These are phyloP conservation scores for Emmelina monodactyla DNA, from an alignment of 2,888 invertebrate species.

Conservation along the genomic window DNA sequence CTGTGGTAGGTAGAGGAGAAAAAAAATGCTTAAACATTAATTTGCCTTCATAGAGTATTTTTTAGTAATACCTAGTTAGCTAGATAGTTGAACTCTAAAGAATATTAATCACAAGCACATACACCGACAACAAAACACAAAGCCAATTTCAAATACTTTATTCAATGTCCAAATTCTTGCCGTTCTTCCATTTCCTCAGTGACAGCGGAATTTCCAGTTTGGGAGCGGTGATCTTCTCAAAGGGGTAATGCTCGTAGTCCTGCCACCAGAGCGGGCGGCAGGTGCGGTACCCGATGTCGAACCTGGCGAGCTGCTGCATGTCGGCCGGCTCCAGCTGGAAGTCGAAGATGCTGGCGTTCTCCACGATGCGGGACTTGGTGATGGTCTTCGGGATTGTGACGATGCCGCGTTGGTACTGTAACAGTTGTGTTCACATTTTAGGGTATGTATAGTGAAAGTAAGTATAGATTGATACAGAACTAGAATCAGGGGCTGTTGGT, in stretches of 20 bases:
- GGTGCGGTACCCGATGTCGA: slow-evolving; percentile 35
- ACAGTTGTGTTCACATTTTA: no score
- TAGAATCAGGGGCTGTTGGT: no score
- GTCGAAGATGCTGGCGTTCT: slow-evolving; percentile 46
- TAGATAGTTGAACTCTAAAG: no score
- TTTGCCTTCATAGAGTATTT: no score
- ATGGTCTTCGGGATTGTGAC: slow-evolving; percentile 37
- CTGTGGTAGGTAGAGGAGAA: no score
- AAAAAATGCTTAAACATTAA: no score
- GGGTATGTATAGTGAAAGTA: no score
- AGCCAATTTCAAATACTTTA: slow-evolving; percentile 12
- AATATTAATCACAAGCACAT: no score
- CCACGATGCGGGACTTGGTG: slow-evolving; percentile 29
- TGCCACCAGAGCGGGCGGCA: slow-evolving; percentile 30
- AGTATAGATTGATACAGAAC: no score
- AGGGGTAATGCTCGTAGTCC: slow-evolving; percentile 29
- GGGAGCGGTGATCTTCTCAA: slow-evolving; percentile 22
- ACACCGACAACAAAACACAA: no score
- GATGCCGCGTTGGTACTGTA: slow-evolving; percentile 40
- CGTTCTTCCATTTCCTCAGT: slow-evolving; percentile 28
- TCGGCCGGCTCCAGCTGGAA: slow-evolving; percentile 32
- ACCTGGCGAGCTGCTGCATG: slow-evolving; percentile 24
- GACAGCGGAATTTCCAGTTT: slow-evolving; percentile 20
- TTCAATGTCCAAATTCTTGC: slow-evolving; percentile 23
- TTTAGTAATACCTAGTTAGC: no score